These are phyloP conservation scores for Tetramorium bicarinatum DNA, from an alignment of 2,888 invertebrate species.

Conservation along the genomic window DNA sequence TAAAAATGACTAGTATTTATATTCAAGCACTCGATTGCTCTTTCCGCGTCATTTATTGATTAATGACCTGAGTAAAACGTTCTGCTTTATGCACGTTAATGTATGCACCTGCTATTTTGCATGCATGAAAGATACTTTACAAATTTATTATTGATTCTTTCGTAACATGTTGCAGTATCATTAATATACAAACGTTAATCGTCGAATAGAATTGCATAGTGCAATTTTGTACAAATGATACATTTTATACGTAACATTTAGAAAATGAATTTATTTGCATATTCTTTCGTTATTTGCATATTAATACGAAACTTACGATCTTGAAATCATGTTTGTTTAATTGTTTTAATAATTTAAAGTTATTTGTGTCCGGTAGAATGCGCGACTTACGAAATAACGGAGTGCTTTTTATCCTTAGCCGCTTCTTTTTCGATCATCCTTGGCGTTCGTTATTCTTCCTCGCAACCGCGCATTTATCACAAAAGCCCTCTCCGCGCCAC, in stretches of 20 bases:
- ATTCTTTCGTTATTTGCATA: background rate
- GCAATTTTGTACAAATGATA: background rate
- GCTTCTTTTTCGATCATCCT: background rate
- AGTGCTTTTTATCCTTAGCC: background rate
- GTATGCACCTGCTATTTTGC: background rate
- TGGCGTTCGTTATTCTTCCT: constrained; percentile 26
- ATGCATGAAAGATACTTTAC: background rate
- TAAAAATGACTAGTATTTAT: background rate
- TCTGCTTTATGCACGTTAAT: background rate
- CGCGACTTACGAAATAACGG: background rate
- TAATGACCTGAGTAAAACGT: background rate
- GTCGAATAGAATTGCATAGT: background rate
- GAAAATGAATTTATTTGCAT: background rate
- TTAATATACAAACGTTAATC: background rate
- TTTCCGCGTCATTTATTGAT: background rate
- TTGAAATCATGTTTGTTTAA: background rate
- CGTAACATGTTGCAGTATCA: background rate
- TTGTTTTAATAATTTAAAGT: constrained; percentile 4
- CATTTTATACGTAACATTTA: background rate
- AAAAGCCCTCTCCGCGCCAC: background rate
- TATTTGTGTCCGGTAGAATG: background rate
- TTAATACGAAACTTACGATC: background rate
- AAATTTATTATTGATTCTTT: constrained; percentile 6
- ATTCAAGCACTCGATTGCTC: background rate
- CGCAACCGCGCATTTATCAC: constrained; percentile 14